Percentiles rank a stretch among this genome's conserved stretches.
phyloP scores from a whole-genome alignment of 2,797 vertebrate genomes.

The Parauchenoglanis punctatus region DNA sequence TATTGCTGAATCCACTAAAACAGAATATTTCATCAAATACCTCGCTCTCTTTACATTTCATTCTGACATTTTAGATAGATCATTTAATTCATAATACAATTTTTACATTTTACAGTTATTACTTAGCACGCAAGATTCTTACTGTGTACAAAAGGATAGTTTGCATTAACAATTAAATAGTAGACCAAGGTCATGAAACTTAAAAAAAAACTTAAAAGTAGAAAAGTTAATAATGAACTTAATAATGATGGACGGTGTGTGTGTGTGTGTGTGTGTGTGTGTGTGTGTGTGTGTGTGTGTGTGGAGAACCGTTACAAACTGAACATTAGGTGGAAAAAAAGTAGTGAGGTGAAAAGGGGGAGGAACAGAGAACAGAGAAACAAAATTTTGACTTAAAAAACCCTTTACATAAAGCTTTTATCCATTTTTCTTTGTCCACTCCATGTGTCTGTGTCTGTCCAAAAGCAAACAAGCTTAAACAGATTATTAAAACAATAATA shows the following conservation, averaged over 20 bases:
- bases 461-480: not conserved
- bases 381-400: not conserved
- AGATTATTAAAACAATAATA: not conserved
- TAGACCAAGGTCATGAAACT: too few relatives aligned
- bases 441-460: not conserved
- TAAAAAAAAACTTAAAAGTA: not conserved
- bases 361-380: not conserved
- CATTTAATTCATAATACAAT: not conserved
- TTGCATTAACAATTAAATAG: too few relatives aligned
- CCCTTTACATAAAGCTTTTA: not conserved
- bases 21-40: not conserved
- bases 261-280: not conserved
- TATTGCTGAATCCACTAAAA: conserved; percentile 75
- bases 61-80: not conserved
- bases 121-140: not conserved
- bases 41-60: not conserved
- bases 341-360: not conserved
- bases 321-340: not conserved
- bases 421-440: not conserved
- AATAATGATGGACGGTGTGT: not conserved
- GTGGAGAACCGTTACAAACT: not conserved
- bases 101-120: not conserved
- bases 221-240: not conserved
- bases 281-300: too few relatives aligned
- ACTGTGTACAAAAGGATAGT: not conserved